Conservation (phyloP, 2,888 invertebrate species). For the Junonia oenone region DNA sequence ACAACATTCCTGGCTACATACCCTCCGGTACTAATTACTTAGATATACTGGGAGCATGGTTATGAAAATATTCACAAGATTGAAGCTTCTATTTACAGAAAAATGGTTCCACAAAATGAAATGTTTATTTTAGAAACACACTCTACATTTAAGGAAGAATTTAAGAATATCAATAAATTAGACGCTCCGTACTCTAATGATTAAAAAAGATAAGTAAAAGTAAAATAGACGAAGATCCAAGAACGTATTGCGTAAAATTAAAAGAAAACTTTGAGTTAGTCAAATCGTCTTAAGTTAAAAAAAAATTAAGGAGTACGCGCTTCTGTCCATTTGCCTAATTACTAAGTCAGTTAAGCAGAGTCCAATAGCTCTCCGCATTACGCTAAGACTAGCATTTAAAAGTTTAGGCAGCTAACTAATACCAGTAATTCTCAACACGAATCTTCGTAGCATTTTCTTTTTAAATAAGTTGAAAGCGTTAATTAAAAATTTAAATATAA, state of each 20-base stretch:
- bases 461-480: background rate
- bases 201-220: no score
- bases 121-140: background rate
- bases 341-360: conserved; percentile 10
- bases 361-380: conserved; percentile 4
- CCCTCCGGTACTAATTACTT: conserved; percentile 11
- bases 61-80: conserved; percentile 1
- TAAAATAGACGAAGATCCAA: no score
- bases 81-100: background rate
- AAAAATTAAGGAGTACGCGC: conserved; percentile 7
- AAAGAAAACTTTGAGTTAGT: background rate
- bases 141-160: no score
- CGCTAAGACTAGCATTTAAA: conserved; percentile 3
- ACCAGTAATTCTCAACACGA: background rate
- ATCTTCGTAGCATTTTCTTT: background rate
- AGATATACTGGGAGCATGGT: conserved; percentile 1
- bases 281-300: background rate
- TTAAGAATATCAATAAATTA: no score
- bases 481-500: background rate
- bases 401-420: background rate
- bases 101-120: background rate
- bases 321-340: conserved; percentile 8
- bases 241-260: background rate
- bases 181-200: no score
- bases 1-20: conserved; percentile 9